Percentiles rank a stretch among this genome's conserved stretches.
Conservation (phyloP, 2,888 invertebrate species). For the Buathra laborator region DNA sequence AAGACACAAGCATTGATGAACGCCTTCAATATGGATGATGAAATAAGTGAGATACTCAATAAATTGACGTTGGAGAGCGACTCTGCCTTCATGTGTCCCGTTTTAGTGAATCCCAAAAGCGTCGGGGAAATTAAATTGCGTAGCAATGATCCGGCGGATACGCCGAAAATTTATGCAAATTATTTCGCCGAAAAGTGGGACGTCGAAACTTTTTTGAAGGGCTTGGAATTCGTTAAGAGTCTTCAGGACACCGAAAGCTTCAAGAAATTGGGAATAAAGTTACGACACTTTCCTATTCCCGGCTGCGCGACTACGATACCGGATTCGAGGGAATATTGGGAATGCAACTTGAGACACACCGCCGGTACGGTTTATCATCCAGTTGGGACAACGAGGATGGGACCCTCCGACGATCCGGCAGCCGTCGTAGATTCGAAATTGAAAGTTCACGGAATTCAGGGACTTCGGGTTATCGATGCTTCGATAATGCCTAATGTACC, state of each 20-base stretch:
- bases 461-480: conserved; percentile 88
- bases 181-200: conserved; percentile 86
- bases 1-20: conserved; percentile 51
- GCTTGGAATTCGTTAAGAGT: conserved; percentile 76
- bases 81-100: conserved; percentile 71
- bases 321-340: conserved; percentile 83
- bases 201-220: conserved; percentile 79
- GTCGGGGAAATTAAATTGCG: conserved; percentile 85
- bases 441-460: conserved; percentile 86
- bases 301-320: conserved; percentile 75
- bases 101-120: conserved; percentile 85
- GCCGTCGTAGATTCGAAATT: conserved; percentile 88
- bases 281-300: conserved; percentile 74
- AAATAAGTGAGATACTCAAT: conserved; percentile 73
- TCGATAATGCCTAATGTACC: conserved; percentile 89
- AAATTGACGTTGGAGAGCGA: conserved; percentile 76
- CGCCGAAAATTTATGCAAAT: conserved; percentile 86
- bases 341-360: conserved; percentile 86
- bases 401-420: conserved; percentile 84
- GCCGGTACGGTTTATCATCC: conserved; percentile 88
- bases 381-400: conserved; percentile 88
- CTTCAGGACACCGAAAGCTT: conserved; percentile 75
- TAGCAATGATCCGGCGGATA: conserved; percentile 86
- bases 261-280: conserved; percentile 70
- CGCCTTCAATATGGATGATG: conserved; percentile 68